Conservation (phyloP, 64 coral and sea anemone genomes). For the Acropora yongei region DNA sequence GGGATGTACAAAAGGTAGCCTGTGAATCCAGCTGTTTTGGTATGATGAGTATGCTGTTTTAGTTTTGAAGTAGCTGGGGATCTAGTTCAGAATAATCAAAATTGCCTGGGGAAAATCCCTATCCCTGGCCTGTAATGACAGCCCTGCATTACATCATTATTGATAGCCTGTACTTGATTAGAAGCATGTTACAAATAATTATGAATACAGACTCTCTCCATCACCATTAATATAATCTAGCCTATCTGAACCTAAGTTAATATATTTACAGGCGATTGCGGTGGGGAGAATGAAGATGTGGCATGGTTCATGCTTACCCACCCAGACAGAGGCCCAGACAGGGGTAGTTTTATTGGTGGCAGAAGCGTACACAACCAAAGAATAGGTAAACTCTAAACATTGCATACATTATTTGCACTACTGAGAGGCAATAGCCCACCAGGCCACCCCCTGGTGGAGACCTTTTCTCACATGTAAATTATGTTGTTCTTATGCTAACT, state of each 20-base stretch:
- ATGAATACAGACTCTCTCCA: neutral
- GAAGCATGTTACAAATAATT: constrained; percentile 11
- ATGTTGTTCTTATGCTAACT: too few species aligned
- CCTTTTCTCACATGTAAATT: too few species aligned
- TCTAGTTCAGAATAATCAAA: constrained; percentile 6
- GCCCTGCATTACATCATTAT: neutral
- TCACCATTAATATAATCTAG: neutral
- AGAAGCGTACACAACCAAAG: constrained; percentile 12
- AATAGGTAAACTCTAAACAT: neutral
- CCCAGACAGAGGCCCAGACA: constrained; percentile 12
- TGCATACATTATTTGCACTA: neutral
- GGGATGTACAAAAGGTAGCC: constrained; percentile 1
- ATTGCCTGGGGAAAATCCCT: neutral
- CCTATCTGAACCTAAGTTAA: constrained; percentile 8
- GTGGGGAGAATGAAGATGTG: constrained; percentile 2
- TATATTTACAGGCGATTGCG: constrained; percentile 16
- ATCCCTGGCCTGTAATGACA: too few species aligned
- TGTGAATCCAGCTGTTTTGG: constrained; percentile 3
- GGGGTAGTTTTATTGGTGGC: constrained; percentile 20
- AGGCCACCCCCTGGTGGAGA: neutral
- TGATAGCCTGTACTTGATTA: constrained; percentile 15
- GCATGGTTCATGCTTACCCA: constrained; percentile 22
- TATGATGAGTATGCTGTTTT: constrained; percentile 10
- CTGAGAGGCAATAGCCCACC: neutral
- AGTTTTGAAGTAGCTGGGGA: neutral